Conservation (phyloP, 2,113 vertebrate genomes). For the Amphilophus citrinellus region DNA sequence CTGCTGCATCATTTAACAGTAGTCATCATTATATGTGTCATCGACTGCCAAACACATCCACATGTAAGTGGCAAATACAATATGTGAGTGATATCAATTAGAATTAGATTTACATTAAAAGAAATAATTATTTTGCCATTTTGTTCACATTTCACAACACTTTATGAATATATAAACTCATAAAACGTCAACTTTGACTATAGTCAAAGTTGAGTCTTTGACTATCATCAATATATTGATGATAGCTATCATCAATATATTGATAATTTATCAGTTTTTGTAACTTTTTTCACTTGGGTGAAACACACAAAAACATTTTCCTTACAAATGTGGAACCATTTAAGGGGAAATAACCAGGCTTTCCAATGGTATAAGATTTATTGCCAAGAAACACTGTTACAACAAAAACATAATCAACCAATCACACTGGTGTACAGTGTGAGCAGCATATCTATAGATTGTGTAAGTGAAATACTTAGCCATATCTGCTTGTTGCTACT, state of each 20-base stretch:
- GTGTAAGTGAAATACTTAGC: neutral
- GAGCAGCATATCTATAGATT: neutral
- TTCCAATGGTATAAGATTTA: no score
- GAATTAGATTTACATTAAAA: neutral
- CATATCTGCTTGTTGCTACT: neutral
- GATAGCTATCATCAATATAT: neutral
- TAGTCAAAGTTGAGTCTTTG: no score
- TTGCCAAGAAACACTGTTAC: no score
- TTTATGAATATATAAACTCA: neutral
- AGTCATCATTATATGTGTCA: neutral
- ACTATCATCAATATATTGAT: neutral
- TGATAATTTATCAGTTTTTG: neutral
- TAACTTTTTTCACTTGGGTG: neutral
- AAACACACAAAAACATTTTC: no score
- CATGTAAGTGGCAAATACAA: neutral
- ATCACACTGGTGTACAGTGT: neutral
- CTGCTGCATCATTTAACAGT: constrained; percentile 13
- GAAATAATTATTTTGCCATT: neutral
- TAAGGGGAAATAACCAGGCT: no score
- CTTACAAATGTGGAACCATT: no score
- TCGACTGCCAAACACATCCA: neutral
- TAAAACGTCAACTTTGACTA: neutral
- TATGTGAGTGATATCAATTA: neutral
- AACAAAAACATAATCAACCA: no score
- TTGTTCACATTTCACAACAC: neutral